Evolutionary conservation across 2,797 vertebrate species (phyloP).

Genomic region (Echiichthys vipera): DNA sequence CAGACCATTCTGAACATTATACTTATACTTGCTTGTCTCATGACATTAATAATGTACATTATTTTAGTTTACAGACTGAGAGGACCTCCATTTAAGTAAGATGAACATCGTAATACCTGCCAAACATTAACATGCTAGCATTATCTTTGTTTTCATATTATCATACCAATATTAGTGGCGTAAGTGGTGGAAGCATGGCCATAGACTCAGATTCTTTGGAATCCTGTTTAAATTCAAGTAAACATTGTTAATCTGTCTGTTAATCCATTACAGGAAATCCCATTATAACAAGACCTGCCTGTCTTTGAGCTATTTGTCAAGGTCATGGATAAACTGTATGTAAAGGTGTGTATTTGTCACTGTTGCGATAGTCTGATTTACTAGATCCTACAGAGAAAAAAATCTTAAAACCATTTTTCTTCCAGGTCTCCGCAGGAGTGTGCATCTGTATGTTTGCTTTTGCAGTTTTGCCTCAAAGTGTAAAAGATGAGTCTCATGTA

Average conservation of each 20-base stretch:
- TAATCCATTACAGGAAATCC: neutral
- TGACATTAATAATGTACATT: too few relatives aligned
- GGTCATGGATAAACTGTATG: slow-evolving; percentile 16
- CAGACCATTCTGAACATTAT: too few relatives aligned
- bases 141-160: neutral
- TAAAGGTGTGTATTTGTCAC: neutral
- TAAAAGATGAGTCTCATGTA: neutral
- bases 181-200: neutral
- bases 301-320: slow-evolving; percentile 10
- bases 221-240: neutral
- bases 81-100: too few relatives aligned
- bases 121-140: neutral
- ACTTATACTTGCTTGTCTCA: too few relatives aligned
- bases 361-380: too few relatives aligned
- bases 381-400: too few relatives aligned
- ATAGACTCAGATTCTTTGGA: neutral
- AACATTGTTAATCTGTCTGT: neutral
- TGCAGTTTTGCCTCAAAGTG: neutral
- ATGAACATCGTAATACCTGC: neutral
- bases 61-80: too few relatives aligned
- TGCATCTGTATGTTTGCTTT: neutral
- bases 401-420: too few relatives aligned
- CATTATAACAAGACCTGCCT: neutral
- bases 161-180: neutral
- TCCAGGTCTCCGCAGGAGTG: too few relatives aligned